Evolutionary conservation across 2,888 invertebrate genomes (phyloP).

Genomic region (Drosophila pegasa): DNA sequence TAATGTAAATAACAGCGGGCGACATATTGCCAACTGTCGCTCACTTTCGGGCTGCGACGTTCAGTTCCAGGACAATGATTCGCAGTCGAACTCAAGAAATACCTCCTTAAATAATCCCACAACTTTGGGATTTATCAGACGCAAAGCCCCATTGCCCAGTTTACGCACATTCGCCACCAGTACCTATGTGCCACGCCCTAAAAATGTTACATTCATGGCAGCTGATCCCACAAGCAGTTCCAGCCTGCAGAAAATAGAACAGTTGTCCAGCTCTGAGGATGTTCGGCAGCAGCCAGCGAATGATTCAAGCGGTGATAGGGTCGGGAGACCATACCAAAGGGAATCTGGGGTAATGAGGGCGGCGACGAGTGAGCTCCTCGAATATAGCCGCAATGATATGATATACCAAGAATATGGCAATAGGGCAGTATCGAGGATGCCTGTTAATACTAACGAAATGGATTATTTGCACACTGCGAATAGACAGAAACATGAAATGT

Average conservation of each 20-base stretch:
- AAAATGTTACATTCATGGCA: background rate
- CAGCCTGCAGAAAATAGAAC: background rate
- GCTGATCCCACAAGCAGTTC: background rate
- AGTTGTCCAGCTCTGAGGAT: background rate
- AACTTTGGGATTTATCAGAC: background rate
- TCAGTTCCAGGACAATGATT: slow-evolving; percentile 19
- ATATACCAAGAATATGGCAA: background rate
- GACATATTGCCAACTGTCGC: slow-evolving; percentile 9
- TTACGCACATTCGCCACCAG: background rate
- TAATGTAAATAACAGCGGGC: background rate
- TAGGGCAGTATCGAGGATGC: background rate
- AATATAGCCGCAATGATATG: background rate
- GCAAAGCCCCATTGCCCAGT: background rate
- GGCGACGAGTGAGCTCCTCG: background rate
- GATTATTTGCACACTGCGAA: background rate
- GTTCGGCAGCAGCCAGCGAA: background rate
- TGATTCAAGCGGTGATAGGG: background rate
- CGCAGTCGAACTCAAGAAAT: background rate
- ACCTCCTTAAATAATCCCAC: background rate
- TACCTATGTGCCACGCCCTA: background rate
- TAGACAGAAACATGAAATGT: background rate
- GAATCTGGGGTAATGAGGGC: background rate
- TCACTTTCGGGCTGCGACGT: slow-evolving; percentile 48
- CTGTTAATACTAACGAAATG: background rate
- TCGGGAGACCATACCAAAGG: background rate